A percentile compares a stretch with the other conserved stretches of the same genome.
Conservation (phyloP, 2,888 invertebrate species). For the Tipula helvola region DNA sequence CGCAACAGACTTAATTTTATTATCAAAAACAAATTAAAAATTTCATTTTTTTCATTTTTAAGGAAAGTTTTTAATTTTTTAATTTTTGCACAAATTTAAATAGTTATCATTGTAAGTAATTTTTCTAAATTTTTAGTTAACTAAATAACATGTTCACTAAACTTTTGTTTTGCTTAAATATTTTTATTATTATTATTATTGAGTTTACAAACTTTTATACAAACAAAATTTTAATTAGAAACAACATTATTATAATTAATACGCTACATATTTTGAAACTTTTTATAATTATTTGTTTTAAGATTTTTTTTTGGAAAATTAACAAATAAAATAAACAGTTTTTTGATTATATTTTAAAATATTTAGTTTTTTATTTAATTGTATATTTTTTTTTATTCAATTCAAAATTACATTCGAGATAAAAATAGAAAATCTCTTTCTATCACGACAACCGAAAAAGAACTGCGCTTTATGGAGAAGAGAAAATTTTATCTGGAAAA, state of each 20-base stretch:
- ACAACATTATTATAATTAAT: neutral
- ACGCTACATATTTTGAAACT: neutral
- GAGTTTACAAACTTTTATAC: neutral
- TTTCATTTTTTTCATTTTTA: neutral
- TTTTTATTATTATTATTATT: neutral
- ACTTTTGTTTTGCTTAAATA: neutral
- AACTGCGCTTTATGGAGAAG: conserved; percentile 8
- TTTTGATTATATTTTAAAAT: neutral
- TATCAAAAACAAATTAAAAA: neutral
- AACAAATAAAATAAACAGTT: neutral
- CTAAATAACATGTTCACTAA: neutral
- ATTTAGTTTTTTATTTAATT: neutral
- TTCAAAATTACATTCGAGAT: neutral
- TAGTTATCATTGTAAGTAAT: neutral
- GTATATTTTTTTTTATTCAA: neutral
- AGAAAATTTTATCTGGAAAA: neutral
- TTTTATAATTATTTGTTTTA: neutral
- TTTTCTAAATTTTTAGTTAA: neutral
- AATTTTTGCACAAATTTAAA: neutral
- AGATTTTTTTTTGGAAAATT: neutral
- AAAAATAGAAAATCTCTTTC: conserved; percentile 8
- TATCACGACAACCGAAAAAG: conserved; percentile 10
- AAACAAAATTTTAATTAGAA: neutral
- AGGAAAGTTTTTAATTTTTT: neutral
- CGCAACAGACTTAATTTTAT: neutral